phyloP scores from a whole-genome alignment of 2,888 invertebrate species.

The Neuroscelio doddi region DNA sequence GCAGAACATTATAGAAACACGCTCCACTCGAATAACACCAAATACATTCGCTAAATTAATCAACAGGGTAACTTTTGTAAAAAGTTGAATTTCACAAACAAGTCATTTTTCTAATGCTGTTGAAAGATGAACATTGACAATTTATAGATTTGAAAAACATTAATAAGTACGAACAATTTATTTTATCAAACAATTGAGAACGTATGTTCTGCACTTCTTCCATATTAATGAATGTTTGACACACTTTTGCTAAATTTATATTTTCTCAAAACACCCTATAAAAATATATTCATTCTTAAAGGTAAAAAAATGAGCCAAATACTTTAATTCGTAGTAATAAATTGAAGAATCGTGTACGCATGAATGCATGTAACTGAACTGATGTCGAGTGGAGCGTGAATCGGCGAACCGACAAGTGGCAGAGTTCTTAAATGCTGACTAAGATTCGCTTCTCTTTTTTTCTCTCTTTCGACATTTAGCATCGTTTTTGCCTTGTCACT shows the following conservation, averaged over 20 bases:
- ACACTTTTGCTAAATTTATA: slow-evolving; percentile 11
- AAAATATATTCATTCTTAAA: slow-evolving; percentile 4
- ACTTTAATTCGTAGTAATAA: neutral
- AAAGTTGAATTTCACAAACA: slow-evolving; percentile 31
- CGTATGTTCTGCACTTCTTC: too few relatives aligned
- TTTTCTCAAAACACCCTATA: slow-evolving; percentile 10
- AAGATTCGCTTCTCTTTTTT: slow-evolving; percentile 2
- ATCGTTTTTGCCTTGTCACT: slow-evolving; percentile 8
- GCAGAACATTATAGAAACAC: slow-evolving; percentile 48
- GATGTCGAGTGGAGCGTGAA: slow-evolving; percentile 49
- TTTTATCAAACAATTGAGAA: too few relatives aligned
- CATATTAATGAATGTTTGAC: too few relatives aligned
- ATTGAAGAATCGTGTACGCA: neutral
- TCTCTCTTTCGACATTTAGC: neutral
- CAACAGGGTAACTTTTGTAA: slow-evolving; percentile 35
- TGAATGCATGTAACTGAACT: slow-evolving; percentile 14
- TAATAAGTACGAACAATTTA: too few relatives aligned
- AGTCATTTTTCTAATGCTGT: neutral
- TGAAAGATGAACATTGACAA: too few relatives aligned
- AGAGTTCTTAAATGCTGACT: slow-evolving; percentile 27
- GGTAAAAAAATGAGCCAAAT: too few relatives aligned
- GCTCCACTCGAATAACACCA: slow-evolving; percentile 43
- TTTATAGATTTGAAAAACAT: too few relatives aligned
- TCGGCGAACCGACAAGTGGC: slow-evolving; percentile 42
- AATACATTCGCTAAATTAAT: slow-evolving; percentile 2